Conservation (phyloP, 1,140 invertebrate genomes). For the Zaprionus camerounensis region DNA sequence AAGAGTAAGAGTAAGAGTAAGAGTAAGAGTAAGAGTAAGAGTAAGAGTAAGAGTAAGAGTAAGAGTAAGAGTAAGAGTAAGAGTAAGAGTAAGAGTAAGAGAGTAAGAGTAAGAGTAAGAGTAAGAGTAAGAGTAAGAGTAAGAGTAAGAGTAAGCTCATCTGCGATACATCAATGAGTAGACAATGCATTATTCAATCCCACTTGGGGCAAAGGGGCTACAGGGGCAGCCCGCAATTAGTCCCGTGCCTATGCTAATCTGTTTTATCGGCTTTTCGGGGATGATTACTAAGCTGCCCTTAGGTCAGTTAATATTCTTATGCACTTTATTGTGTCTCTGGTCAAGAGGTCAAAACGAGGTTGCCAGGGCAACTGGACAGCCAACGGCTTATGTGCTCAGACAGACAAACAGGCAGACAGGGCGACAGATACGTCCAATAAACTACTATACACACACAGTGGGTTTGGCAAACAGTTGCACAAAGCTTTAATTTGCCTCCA, state of each 20-base stretch:
- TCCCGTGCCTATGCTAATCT: background rate
- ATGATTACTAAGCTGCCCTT: background rate
- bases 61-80: no score
- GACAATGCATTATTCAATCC: no score
- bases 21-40: no score
- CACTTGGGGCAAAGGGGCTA: no score
- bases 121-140: no score
- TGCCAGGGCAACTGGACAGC: background rate
- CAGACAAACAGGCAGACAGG: background rate
- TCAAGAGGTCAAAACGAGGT: background rate
- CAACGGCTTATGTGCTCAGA: background rate
- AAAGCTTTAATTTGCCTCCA: background rate
- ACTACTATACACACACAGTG: background rate
- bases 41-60: no score
- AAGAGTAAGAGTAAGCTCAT: no score
- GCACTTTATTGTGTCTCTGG: background rate
- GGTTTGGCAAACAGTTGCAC: background rate
- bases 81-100: no score
- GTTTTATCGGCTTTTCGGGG: background rate
- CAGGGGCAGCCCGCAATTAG: background rate
- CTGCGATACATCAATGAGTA: no score
- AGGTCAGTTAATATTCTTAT: constrained; percentile 6
- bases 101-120: no score
- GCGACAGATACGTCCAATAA: background rate
- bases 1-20: no score